Percentiles rank a stretch among this genome's conserved stretches.
Conservation (phyloP, 2,888 invertebrate genomes). For the Cryptosula pallasiana region DNA sequence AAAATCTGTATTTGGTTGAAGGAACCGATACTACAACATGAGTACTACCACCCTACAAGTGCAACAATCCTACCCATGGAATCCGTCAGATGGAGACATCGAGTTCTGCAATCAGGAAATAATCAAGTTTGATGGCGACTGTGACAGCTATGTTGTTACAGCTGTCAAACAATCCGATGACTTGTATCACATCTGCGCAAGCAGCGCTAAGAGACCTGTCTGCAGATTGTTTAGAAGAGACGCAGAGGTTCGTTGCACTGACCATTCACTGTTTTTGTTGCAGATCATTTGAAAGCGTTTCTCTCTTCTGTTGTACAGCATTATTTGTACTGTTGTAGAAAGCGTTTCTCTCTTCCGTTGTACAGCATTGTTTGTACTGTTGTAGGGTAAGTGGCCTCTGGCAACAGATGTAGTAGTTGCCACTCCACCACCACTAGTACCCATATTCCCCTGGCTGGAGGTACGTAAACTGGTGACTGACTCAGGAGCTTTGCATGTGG, state of each 20-base stretch:
- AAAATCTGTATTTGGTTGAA: too few species aligned
- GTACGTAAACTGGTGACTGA: not conserved
- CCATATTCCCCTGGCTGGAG: not conserved
- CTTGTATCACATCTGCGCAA: not conserved
- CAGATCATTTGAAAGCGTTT: not conserved
- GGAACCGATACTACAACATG: not conserved
- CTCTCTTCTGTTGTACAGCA: not conserved
- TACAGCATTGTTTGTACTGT: not conserved
- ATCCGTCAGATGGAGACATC: not conserved
- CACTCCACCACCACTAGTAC: not conserved
- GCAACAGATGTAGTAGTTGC: not conserved
- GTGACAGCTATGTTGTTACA: not conserved
- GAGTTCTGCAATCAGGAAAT: not conserved
- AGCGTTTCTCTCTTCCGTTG: not conserved
- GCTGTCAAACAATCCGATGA: not conserved
- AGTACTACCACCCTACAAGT: not conserved
- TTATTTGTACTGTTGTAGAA: not conserved
- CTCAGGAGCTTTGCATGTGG: not conserved
- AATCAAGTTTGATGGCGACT: not conserved
- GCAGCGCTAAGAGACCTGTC: not conserved
- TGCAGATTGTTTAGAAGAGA: not conserved
- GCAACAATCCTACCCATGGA: not conserved
- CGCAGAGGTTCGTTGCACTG: not conserved
- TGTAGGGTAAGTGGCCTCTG: conserved; percentile 10
- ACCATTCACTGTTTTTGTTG: not conserved